Percentiles rank a stretch among this genome's conserved stretches.
phyloP scores from a whole-genome alignment of 1,140 invertebrate genomes.

The Oscheius sp. region DNA sequence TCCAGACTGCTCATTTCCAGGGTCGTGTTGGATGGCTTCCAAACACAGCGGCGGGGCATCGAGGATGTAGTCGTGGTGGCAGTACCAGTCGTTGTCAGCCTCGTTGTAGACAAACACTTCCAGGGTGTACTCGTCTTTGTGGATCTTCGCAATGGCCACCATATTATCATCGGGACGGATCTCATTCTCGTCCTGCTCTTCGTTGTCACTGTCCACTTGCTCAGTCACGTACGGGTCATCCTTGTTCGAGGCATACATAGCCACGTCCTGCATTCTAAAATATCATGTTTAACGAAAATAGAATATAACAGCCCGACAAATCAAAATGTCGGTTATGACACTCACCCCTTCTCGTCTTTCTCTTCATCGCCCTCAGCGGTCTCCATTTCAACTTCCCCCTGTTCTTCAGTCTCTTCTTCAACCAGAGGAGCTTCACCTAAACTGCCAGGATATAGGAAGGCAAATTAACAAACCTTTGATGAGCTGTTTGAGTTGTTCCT shows the following conservation, averaged over 20 bases:
- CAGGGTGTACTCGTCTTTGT: constrained; percentile 29
- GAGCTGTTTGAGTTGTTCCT: constrained; percentile 38
- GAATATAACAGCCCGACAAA: neutral
- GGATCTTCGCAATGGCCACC: constrained; percentile 31
- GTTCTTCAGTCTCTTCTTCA: neutral
- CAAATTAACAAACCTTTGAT: constrained; percentile 14
- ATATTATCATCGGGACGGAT: constrained; percentile 33
- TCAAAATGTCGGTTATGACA: constrained; percentile 12
- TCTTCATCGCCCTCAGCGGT: neutral
- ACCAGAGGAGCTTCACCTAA: neutral
- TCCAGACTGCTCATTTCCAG: constrained; percentile 30
- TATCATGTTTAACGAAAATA: neutral
- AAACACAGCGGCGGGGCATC: constrained; percentile 75
- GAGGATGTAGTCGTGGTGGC: constrained; percentile 86
- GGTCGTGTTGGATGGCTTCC: constrained; percentile 33
- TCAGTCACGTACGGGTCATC: constrained; percentile 37
- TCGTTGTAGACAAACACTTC: constrained; percentile 80
- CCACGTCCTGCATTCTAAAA: constrained; percentile 32
- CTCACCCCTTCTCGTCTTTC: neutral
- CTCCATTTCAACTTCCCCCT: neutral
- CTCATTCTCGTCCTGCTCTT: constrained; percentile 34
- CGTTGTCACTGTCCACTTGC: constrained; percentile 32
- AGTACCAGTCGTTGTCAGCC: constrained; percentile 79
- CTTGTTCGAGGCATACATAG: constrained; percentile 34
- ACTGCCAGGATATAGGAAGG: neutral